Evolutionary conservation across 2,797 vertebrate genomes (phyloP).

Genomic region (Coccyzus lansbergi): DNA sequence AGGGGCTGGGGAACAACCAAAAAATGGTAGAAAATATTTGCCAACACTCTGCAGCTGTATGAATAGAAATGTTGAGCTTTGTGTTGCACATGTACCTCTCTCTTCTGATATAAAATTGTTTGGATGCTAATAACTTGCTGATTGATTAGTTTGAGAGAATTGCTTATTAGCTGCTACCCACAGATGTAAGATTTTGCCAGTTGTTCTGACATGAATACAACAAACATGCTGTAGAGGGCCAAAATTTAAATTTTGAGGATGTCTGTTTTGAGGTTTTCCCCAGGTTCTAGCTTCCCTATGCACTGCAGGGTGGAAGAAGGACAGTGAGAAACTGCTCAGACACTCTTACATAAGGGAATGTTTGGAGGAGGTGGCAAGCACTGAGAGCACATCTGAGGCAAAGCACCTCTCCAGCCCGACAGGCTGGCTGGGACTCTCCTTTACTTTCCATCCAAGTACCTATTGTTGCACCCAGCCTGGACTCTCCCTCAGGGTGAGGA

Average conservation of each 20-base stretch:
- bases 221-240: not conserved
- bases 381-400: rapidly evolving
- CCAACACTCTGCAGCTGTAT: not conserved
- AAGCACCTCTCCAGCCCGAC: not conserved
- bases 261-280: not conserved
- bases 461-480: not conserved
- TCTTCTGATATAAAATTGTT: not conserved
- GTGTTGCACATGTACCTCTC: rapidly evolving
- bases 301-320: not conserved
- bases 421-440: rapidly evolving
- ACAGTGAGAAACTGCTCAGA: not conserved
- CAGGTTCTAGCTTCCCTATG: not conserved
- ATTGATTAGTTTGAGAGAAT: not conserved
- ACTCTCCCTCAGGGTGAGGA: not conserved
- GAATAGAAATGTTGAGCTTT: rapidly evolving
- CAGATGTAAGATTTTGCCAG: rapidly evolving
- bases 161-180: not conserved
- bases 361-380: not conserved
- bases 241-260: rapidly evolving
- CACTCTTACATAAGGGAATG: rapidly evolving
- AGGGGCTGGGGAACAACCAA: not conserved
- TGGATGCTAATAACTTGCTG: not conserved
- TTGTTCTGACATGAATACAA: not conserved
- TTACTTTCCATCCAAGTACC: not conserved
- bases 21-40: not conserved